Evolutionary conservation across 1,140 invertebrate species (phyloP), one percentile per base, ranked within the genome.

Genomic region (Bradynema listronoti): DNA sequence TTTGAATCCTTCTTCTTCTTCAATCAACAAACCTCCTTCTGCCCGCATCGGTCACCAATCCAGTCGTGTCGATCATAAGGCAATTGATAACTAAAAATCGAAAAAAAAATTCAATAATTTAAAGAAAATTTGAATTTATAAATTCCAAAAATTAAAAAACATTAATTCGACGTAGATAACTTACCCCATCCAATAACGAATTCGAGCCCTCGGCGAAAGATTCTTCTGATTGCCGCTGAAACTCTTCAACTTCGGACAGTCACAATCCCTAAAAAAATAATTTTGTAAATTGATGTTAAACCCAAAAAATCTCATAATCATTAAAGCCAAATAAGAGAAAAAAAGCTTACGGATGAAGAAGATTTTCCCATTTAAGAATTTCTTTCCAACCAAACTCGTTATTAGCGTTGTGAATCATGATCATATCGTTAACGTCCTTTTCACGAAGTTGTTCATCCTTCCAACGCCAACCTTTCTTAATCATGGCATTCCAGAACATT

Each of bases 401-500:
- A 80, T 99, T 99, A 5, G 88, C 88, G 84, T 99, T 99, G 77
- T 99, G 95, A 74, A 99, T 98, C 79, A 86, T 88, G 61, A 99
- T 98, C 55, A 99, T 98, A 73, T 92, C 84, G 11, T 87, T 85
- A 92, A 99, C 97, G 75, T 98, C 92, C 76, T 90, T 85, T 58
- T 84, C 85, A 22, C 81, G 80, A 0, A 98, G 83, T 61, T 92
- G 88, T 45, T 90, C 89, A 52, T 91, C 88, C 74, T 92, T 89
- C 94, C 94, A 99, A 32, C 88, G 84, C 95, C 95, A 99, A 63
- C 58, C 80, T 84, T 98, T 98, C 41, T 92, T 84, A 14, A 97
- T 80, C 95, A 99, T 99, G 1, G 95, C 95, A 85, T 99, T 99
- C 94, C 94, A 99, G 78, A 99, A 99, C 95, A 99, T 99, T 83